Percentiles rank a stretch among this genome's conserved stretches.
phyloP scores from a whole-genome alignment of 2,888 invertebrate genomes.

The Geophilus truncorum region DNA sequence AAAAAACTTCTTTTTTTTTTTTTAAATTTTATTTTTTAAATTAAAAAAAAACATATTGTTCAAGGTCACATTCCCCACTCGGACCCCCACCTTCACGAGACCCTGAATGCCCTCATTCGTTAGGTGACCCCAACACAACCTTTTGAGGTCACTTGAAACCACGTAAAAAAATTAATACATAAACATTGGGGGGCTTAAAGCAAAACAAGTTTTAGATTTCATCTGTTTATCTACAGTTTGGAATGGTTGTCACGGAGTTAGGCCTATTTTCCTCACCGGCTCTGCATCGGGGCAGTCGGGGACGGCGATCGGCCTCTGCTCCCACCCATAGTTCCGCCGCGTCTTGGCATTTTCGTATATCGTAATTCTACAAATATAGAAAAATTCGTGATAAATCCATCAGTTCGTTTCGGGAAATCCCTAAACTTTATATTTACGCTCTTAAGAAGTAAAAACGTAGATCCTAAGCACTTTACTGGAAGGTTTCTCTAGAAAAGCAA shows the following conservation, averaged over 20 bases:
- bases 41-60: neutral
- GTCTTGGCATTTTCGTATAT: neutral
- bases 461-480: neutral
- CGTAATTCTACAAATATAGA: neutral
- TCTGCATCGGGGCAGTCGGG: neutral
- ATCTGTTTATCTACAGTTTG: neutral
- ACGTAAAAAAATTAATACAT: neutral
- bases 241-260: neutral
- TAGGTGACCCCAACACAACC: neutral
- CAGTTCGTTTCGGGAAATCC: neutral
- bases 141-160: neutral
- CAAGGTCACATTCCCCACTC: neutral
- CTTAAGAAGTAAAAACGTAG: neutral
- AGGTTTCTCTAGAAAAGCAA: too few relatives aligned
- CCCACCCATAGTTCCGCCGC: neutral
- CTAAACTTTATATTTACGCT: neutral
- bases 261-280: neutral
- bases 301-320: neutral
- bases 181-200: too few relatives aligned
- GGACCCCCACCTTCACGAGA: neutral
- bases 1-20: neutral
- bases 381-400: neutral
- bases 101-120: neutral
- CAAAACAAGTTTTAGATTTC: too few relatives aligned
- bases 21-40: too few relatives aligned